phyloP scores from a whole-genome alignment of 2,888 invertebrate species.

The Phragmatobia fuliginosa region DNA sequence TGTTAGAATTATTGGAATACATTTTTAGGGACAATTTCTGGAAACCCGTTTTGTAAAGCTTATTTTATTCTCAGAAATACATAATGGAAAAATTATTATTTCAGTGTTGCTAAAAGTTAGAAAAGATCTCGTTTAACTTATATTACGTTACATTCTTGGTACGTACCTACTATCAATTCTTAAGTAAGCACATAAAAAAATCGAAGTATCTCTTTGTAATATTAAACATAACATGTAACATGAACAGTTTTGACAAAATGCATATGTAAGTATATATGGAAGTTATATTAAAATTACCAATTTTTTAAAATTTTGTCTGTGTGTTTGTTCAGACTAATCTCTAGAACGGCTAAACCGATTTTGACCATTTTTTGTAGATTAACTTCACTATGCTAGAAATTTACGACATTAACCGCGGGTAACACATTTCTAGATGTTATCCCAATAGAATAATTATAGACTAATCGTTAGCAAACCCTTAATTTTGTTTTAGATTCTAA shows the following conservation, averaged over 20 bases:
- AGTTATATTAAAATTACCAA: no score
- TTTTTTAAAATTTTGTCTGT: no score
- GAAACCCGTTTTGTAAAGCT: conserved; percentile 1
- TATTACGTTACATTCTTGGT: neutral
- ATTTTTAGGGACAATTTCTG: conserved; percentile 8
- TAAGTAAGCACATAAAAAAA: no score
- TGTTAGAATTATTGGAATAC: conserved; percentile 3
- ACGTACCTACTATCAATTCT: neutral
- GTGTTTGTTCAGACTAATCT: no score
- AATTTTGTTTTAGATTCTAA: neutral
- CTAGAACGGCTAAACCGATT: no score
- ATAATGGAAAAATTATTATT: neutral
- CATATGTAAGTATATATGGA: no score
- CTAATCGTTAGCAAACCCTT: neutral
- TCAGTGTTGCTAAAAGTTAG: neutral
- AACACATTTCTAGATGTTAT: neutral
- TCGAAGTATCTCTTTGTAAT: no score
- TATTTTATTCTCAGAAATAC: neutral
- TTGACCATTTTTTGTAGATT: no score
- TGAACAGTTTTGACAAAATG: no score
- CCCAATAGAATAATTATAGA: neutral
- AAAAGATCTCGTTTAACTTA: neutral
- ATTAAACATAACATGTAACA: no score
- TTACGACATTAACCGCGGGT: no score
- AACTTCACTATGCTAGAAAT: no score